These are phyloP conservation scores for Mesoclemmys tuberculata DNA, from an alignment of 2,113 vertebrate genomes.

Conservation along the genomic window DNA sequence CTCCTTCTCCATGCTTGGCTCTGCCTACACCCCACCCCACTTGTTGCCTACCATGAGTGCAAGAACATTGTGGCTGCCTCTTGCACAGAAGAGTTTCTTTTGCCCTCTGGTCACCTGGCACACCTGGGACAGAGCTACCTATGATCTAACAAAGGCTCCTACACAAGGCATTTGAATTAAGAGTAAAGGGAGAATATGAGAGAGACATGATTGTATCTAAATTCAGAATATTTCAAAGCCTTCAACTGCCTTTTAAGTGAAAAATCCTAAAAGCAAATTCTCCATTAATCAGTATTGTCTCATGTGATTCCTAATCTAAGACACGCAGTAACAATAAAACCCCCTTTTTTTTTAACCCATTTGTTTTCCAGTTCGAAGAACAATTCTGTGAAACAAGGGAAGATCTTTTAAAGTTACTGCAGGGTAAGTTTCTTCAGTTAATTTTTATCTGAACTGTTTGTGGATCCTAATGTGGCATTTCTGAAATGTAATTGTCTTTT, in stretches of 20 bases:
- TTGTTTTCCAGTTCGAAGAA: conserved; percentile 72
- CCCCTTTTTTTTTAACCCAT: neutral
- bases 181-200: neutral
- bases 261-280: neutral
- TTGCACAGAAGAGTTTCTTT: neutral
- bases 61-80: neutral
- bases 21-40: neutral
- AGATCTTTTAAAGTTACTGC: conserved; percentile 58
- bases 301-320: neutral
- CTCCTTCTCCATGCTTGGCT: neutral
- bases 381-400: conserved; percentile 46
- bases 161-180: neutral
- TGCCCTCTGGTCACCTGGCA: neutral
- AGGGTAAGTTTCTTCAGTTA: conserved; percentile 32
- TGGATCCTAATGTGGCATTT: neutral
- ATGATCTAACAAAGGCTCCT: neutral
- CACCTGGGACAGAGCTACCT: neutral
- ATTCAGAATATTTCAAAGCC: neutral
- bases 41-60: neutral
- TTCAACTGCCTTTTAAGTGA: neutral
- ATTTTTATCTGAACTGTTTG: neutral
- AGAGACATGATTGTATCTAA: neutral
- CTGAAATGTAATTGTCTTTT: neutral
- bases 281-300: neutral
- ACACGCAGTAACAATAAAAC: neutral